Base-by-base conservation (phyloP, 1,140 invertebrate species). In the Philotrypesis tridentata region DNA sequence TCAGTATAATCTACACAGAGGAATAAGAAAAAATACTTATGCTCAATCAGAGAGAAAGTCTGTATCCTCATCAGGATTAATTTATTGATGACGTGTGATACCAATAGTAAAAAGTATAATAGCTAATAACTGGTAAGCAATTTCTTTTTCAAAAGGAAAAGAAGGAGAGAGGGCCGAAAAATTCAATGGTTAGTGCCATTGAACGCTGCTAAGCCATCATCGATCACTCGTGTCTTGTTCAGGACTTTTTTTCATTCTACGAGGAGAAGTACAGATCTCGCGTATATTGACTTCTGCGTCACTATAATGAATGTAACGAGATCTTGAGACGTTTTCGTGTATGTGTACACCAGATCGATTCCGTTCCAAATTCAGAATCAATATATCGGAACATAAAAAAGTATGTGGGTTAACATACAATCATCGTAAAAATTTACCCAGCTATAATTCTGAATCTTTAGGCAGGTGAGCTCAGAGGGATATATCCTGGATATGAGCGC, bases 261-360 rank as follows among this genome's bases (percentile, higher is more conserved):
- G 3, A 3, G 12, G 63, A n/a, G 25, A 29, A 65, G n/a, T n/a
- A n/a, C n/a, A 65, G 12, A 21, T 1, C 63, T 9, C 23, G 63
- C 63, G 11, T 25, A 25, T 14, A 9, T 29, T 9, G 33, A 37
- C 23, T 21, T 0, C 63, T 5, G 63, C 23, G n/a, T n/a, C n/a
- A n/a, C n/a, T n/a, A n/a, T 65, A 65, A 65, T 65, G 63, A 65
- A 65, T 65, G 23, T 65, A 29, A 65, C 12, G 23, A 65, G 27
- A 65, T 8, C 27, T 65, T 65, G 4, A 17, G 17, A n/a, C n/a
- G n/a, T n/a, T n/a, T 37, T 37, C 33, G 3, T 37, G 33, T n/a
- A 9, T 9, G 33, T 6, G 14, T 55, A 55, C 48, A 21, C 14
- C 12, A 55, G 48, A 6, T 55, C 48, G 21, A 55, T 55, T 55